Base-by-base conservation (phyloP, 2,888 invertebrate species). In the Phortica magna region DNA sequence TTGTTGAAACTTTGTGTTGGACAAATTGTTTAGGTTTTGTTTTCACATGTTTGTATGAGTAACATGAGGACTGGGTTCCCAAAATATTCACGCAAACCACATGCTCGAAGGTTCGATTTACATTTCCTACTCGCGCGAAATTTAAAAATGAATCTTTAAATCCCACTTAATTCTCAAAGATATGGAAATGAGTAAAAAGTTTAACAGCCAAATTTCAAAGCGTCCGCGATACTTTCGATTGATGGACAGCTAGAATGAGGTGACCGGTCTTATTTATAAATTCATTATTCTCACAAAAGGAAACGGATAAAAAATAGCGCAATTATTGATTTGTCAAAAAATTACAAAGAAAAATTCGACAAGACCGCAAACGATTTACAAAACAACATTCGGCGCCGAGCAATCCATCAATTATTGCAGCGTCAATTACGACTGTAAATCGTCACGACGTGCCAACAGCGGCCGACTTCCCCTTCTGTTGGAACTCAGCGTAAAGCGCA, bases 381-480 rank as follows among this genome's bases (percentile, higher is more conserved):
- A 79, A 85, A 81, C 84, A 84, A 85, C 81, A 86, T 80, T 82
- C 87, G 89, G 90, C 90, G 90, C 90, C 90, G 87, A 82, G 81
- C 83, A 90, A 90, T 90, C 90, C 89, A 90, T 90, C 90, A 90
- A 90, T 90, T 90, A 90, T 81, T 84, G 83, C 81, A 84, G 83
- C 83, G 84, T 84, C 88, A 89, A 89, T 88, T 89, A 85, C 83
- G 84, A 82, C 84, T 85, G 88, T 89, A 86, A 88, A 84, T 83
- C 82, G 85, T 88, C 84, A 88, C 84, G 83, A 84, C 85, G 75
- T 78, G 83, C 78, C 83, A 81, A 80, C 75, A 65, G 68, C 82
- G 80, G 31, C 31, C 31, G 31, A 31, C 31, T 31, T 3, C 2
- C 31, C 31, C 31, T 3, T 1, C 31, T 31, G 31, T 31, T 31